Base-by-base conservation (phyloP, 2,888 invertebrate species). In the Taenaris catops region DNA sequence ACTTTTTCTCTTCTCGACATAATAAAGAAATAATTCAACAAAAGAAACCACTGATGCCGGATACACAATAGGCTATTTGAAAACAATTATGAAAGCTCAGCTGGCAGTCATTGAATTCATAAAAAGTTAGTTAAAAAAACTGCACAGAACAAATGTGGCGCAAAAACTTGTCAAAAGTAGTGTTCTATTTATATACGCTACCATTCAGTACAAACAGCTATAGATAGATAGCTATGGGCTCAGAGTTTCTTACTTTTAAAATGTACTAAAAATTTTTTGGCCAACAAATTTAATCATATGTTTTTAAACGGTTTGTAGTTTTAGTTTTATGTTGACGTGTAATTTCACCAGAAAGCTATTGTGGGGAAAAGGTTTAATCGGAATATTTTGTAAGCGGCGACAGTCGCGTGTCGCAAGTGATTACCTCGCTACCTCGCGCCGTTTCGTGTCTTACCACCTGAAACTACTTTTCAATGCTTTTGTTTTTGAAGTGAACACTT, bases 261-360 rank as follows among this genome's bases (percentile, higher is more conserved):
- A 19, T 19, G 2, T 7, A 17, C n/a, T n/a, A 17, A 4, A 17
- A 17, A 17, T 6, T 1, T 1, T 17, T 6, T 17, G 1, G 3
- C 6, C 16, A 17, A 17, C 4, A 17, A 17, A 17, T 17, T 17
- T 17, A 17, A 17, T 17, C 4, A 17, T 6, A 3, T 17, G 3
- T 17, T 17, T 17, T 17, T 17, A 17, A 17, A 17, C n/a, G n/a
- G n/a, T n/a, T n/a, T n/a, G n/a, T n/a, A n/a, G n/a, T n/a, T n/a
- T n/a, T n/a, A n/a, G n/a, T n/a, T n/a, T n/a, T n/a, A n/a, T n/a
- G n/a, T n/a, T n/a, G n/a, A n/a, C n/a, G n/a, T n/a, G n/a, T n/a
- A n/a, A n/a, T n/a, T n/a, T n/a, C n/a, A n/a, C n/a, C n/a, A n/a
- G 69, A 66, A 76, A 80, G 71, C 68, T 74, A 76, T 79, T 72